Conservation (phyloP, 2,797 vertebrate genomes). For the Danio albolineatus region DNA sequence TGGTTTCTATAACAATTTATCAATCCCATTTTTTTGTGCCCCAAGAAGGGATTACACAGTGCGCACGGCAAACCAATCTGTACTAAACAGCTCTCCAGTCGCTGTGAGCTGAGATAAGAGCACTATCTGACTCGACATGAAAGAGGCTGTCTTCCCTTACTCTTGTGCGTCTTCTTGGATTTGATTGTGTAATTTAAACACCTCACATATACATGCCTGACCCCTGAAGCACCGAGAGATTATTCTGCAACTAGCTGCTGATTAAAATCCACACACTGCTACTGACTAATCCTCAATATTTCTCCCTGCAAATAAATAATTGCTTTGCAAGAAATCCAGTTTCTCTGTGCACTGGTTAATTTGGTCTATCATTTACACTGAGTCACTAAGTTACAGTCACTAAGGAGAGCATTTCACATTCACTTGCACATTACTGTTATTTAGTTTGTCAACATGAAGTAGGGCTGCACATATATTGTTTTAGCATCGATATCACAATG, state of each 20-base stretch:
- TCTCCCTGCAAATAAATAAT: constrained; percentile 35
- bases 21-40: constrained; percentile 40
- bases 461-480: too few relatives aligned
- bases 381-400: too few relatives aligned
- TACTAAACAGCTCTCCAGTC: constrained; percentile 36
- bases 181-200: constrained; percentile 52
- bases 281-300: constrained; percentile 54
- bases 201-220: constrained; percentile 10
- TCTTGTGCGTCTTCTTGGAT: constrained; percentile 17
- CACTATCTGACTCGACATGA: constrained; percentile 45
- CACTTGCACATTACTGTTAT: too few relatives aligned
- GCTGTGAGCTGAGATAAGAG: constrained; percentile 45
- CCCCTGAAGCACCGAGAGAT: constrained; percentile 33
- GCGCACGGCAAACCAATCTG: constrained; percentile 40
- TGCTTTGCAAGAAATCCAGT: constrained; percentile 41
- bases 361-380: too few relatives aligned
- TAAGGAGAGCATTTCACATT: too few relatives aligned
- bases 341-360: neutral
- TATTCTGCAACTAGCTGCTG: constrained; percentile 44
- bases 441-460: too few relatives aligned
- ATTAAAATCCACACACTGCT: constrained; percentile 54
- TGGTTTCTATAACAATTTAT: constrained; percentile 51
- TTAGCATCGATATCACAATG: too few relatives aligned
- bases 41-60: constrained; percentile 45
- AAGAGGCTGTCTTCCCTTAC: constrained; percentile 28